Base-by-base conservation (phyloP, 2,113 vertebrate genomes). In the Psephotus haematonotus region DNA sequence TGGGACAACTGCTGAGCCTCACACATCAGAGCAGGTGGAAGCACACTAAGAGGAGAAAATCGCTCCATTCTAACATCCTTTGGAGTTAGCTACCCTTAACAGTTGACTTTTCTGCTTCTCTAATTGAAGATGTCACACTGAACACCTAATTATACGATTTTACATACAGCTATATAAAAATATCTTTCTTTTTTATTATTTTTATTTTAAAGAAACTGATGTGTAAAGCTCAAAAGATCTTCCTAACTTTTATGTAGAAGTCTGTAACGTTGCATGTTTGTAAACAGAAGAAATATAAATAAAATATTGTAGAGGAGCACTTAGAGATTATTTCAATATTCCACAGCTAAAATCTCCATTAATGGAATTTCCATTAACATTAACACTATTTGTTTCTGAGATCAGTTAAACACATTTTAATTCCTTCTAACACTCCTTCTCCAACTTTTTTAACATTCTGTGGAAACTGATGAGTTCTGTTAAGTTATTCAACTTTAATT, bases 101-200 rank as follows among this genome's bases (percentile, higher is more conserved):
- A 7, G 6, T 11, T 75, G 7, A 25, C 46, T 78, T 64, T 79
- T 70, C 11, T 47, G 11, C 15, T 55, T 82, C 55, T 62, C 4
- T n/a, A 60, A 52, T 52, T 67, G 10, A 37, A 22, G 11, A 25
- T 46, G 8, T 62, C 41, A 62, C 8, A 28, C 1, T 35, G 15
- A 68, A 8, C 2, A 2, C 17, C 6, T 50, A 47, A 46, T 5
- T 47, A 23, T 3, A 27, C 13, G 7, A n/a, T 41, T 78, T 64
- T 69, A 44, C 6, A 18, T 25, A 18, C 1, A 3, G 3, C 3
- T 41, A 49, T 24, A n/a, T 15, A 1, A 1, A 78, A 82, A 49
- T 27, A 29, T 0, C 3, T 1, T 5, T 39, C 39, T 12, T 39
- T 16, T 24, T 65, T 11, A 19, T 47, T 62, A 41, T 25, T 28